Base-by-base conservation (phyloP, 2,113 vertebrate genomes). In the Egretta garzetta region DNA sequence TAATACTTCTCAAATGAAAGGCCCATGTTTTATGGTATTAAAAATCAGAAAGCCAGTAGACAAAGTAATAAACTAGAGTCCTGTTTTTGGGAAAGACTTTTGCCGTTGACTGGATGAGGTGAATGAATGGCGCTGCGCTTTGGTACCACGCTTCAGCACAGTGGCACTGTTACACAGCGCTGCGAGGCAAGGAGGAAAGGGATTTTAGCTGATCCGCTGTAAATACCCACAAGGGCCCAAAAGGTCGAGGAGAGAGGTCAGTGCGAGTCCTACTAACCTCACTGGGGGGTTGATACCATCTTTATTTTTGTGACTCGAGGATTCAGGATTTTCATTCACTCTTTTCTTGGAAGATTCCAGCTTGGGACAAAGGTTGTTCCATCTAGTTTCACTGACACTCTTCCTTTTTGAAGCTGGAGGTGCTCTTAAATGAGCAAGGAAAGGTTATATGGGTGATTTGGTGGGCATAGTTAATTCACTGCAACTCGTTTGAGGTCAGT, bases 281-380 rank as follows among this genome's bases (percentile, higher is more conserved):
- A 12, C 14, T 12, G 35, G 6, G 22, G 45, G 12, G 1, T 52
- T 43, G 77, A 14, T 35, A 23, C 14, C 1, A 1, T 35, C 4
- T 22, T 22, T 71, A 19, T 21, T 66, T 73, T 35, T 58, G 20
- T 32, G 35, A 39, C 30, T 21, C 13, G 16, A 14, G 49, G 26
- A 19, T 28, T 68, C 32, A 9, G 45, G 47, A 21, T 55, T 68
- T 55, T 47, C 13, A 23, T 35, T 37, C 22, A 12, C 4, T 23
- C 12, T 53, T 23, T 26, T 22, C 32, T 49, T 56, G n/a, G 39
- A 47, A 84, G 49, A 50, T 63, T 41, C 21, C 30, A 26, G 11
- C n/a, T 1, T 32, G 33, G 30, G n/a, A 41, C 55, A 35, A 45
- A 53, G n/a, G 17, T 12, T 6, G 19, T 75, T 67, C 70, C 4